Percentiles rank a stretch among this genome's conserved stretches.
phyloP scores from a whole-genome alignment of 2,113 vertebrate species.

The Corythornis madagascariensis region DNA sequence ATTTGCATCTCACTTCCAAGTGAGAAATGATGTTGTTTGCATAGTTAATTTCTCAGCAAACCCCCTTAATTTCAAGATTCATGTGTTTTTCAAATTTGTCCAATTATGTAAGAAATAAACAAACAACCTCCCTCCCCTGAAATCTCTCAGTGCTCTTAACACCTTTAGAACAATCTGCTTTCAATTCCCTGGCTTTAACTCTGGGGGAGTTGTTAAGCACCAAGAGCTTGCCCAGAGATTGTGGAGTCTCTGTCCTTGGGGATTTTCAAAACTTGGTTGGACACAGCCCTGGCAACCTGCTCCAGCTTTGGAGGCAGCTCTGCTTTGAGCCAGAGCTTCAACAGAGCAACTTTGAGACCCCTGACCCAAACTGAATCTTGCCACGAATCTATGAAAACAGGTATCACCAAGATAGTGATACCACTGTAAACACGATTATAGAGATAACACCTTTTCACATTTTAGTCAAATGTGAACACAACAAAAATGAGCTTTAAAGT shows the following conservation, averaged over 20 bases:
- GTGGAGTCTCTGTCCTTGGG: not conserved
- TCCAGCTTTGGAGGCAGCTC: not conserved
- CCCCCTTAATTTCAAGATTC: not conserved
- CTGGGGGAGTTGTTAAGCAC: not conserved
- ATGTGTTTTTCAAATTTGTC: not conserved
- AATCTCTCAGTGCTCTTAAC: not conserved
- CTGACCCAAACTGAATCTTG: not conserved
- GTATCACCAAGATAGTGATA: not conserved
- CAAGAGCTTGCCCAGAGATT: not conserved
- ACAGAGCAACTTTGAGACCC: not conserved
- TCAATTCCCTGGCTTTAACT: not conserved
- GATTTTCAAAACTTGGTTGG: not conserved
- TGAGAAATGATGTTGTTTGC: conserved; percentile 18
- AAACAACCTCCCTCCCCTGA: not conserved
- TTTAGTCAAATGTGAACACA: not conserved
- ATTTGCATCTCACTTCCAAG: conserved; percentile 11
- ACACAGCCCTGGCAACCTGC: not conserved
- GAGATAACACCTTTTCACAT: not conserved
- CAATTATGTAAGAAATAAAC: not conserved
- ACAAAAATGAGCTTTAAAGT: not conserved
- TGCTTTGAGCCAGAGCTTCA: not conserved
- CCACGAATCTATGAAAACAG: not conserved
- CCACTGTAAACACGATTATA: not conserved
- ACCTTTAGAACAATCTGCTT: not conserved
- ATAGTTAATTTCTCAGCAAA: conserved; percentile 25